Evolutionary conservation across 2,113 vertebrate species (phyloP).

Genomic region (Archocentrus centrarchus): DNA sequence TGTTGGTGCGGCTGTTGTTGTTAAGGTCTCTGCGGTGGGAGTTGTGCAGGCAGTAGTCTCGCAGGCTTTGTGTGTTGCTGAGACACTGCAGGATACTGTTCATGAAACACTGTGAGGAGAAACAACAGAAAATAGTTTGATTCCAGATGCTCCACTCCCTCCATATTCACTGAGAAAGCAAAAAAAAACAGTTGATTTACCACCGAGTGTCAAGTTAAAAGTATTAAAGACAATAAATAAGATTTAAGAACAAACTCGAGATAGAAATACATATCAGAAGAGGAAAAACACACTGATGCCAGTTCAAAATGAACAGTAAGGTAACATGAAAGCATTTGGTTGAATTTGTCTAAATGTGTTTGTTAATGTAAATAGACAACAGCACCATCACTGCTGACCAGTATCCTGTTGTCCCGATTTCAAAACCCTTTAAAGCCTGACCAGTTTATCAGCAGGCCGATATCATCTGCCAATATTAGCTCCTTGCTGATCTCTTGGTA

Average conservation of each 20-base stretch:
- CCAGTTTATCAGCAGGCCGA: neutral
- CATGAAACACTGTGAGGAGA: conserved; percentile 93
- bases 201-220: neutral
- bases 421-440: neutral
- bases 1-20: conserved; percentile 90
- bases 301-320: neutral
- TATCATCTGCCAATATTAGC: neutral
- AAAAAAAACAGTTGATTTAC: neutral
- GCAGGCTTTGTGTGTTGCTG: conserved; percentile 94
- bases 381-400: neutral
- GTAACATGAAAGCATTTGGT: neutral
- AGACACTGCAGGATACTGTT: conserved; percentile 99
- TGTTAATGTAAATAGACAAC: neutral
- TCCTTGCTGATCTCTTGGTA: neutral
- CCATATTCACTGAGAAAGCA: too few species aligned
- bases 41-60: conserved; percentile 97
- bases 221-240: neutral
- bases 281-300: neutral
- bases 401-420: neutral
- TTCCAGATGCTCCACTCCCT: neutral
- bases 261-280: neutral
- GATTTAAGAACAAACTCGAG: neutral
- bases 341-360: neutral
- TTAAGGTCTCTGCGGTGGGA: conserved; percentile 93
- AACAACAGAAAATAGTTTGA: conserved; percentile 15